Base-by-base conservation (phyloP, 2,113 vertebrate genomes). In the Chamaea fasciata region DNA sequence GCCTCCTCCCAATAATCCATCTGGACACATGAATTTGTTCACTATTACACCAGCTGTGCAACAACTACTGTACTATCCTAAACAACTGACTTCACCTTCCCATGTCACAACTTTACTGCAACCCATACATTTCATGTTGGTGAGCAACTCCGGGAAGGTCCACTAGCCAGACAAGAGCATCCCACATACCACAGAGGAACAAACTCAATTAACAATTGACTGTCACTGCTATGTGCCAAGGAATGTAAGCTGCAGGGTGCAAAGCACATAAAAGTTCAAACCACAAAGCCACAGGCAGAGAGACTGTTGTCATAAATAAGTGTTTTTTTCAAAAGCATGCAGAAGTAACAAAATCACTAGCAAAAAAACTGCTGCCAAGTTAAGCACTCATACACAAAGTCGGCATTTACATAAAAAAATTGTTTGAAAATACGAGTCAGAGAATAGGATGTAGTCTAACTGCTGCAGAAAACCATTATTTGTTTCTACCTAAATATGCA, bases 51-150 rank as follows among this genome's bases (percentile, higher is more conserved):
- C 33, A 64, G 59, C 20, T 76, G 7, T 49, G 22, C 53, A 49
- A 89, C 44, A 88, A 30, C 57, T 90, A 28, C 49, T 18, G 4
- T 24, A 84, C 6, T 11, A 15, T 0, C 6, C 20, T 20, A 22
- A 89, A 83, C 31, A 53, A 46, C 18, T 8, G 31, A 59, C 46
- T 74, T 70, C 69, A 76, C 9, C 17, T 46, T 68, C 46, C 21
- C 28, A 31, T 0, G 1, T 20, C 27, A 69, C 42, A 69, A 6
- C 20, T 53, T 64, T 53, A 41, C 55, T 65, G 47, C 35, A 85
- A 46, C 13, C 46, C 23, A 22, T 0, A 12, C 1, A 16, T 4
- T 8, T 42, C 21, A 53, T 16, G 7, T 1, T 27, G 28, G 28
- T 16, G 31, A 26, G 17, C 19, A 78, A 70, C 12, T 21, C 39